phyloP scores from a whole-genome alignment of 2,888 invertebrate genomes.

The Subacronicta megacephala region DNA sequence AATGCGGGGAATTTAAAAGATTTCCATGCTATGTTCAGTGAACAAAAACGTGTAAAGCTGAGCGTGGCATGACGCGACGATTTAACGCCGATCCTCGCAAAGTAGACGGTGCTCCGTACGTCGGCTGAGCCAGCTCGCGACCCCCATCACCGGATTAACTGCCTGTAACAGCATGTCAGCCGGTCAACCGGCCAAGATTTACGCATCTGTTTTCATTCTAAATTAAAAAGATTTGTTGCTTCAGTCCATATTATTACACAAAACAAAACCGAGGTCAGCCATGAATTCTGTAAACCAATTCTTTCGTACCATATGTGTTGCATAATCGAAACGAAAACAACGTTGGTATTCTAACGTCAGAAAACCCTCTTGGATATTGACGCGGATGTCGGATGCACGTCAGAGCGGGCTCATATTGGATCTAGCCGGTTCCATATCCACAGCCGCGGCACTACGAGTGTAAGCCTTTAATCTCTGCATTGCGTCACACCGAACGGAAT shows the following conservation, averaged over 20 bases:
- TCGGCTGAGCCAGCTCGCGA: constrained; percentile 76
- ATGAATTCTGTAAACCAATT: constrained; percentile 8
- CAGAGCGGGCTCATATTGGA: constrained; percentile 79
- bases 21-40: constrained; percentile 50
- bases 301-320: constrained; percentile 9
- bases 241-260: constrained; percentile 38
- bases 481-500: constrained; percentile 86
- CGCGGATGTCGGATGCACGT: constrained; percentile 70
- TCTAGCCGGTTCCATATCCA: constrained; percentile 76
- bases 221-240: constrained; percentile 70
- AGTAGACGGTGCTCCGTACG: constrained; percentile 71
- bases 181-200: constrained; percentile 81
- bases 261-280: constrained; percentile 38
- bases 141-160: constrained; percentile 86
- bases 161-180: constrained; percentile 85
- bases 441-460: constrained; percentile 75
- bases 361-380: constrained; percentile 69
- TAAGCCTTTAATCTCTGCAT: constrained; percentile 88
- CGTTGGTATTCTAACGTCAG: constrained; percentile 51
- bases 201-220: constrained; percentile 79
- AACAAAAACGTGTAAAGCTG: constrained; percentile 55
- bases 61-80: constrained; percentile 72
- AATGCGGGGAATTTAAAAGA: constrained; percentile 53
- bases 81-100: constrained; percentile 72
- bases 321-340: constrained; percentile 35